Evolutionary conservation across 2,113 vertebrate genomes (phyloP), one percentile per base, ranked within the genome.

Genomic region (Tupaia chinensis): DNA sequence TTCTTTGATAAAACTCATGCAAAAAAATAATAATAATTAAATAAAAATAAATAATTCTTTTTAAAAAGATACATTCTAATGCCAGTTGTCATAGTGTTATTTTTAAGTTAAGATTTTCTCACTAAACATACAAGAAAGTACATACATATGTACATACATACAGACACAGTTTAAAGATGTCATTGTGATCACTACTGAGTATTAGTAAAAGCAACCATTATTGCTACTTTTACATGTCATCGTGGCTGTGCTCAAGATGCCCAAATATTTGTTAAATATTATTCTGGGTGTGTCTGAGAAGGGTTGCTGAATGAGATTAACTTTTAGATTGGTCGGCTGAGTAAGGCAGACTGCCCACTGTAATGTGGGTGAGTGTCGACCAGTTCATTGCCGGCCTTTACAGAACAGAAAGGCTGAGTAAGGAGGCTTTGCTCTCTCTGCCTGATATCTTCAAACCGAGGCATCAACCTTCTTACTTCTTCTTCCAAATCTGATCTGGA

Each of bases 31-130:
- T 44, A 44, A 44, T 44, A 44, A 44, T 44, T 44, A 44, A 44
- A 44, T 44, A 44, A 44, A 44, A 44, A 44, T 44, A 44, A 44
- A 44, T 44, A 44, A 44, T 44, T 44, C 44, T 44, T 44, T 44
- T 4, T 4, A 44, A 44, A 44, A 44, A 44, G 44, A 44, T 44
- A 44, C 44, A 56, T 82, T 80, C 70, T 91, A n/a, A 27, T 91
- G 20, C n/a, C 78, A 17, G 8, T 77, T 58, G 63, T 68, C 32
- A 23, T 72, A 53, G 27, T 63, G 65, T 34, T 90, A 27, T 29
- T 65, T 27, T 78, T 95, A 25, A 89, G 25, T 58, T 89, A 5
- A 77, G n/a, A 4, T 82, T 87, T 93, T 91, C 76, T 32, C 72
- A 69, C 53, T 94, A n/a, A 87, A 61, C 54, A 60, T 29, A 44